These are phyloP conservation scores for Ceratosolen fusciceps DNA, from an alignment of 1,140 invertebrate genomes.

Conservation along the genomic window DNA sequence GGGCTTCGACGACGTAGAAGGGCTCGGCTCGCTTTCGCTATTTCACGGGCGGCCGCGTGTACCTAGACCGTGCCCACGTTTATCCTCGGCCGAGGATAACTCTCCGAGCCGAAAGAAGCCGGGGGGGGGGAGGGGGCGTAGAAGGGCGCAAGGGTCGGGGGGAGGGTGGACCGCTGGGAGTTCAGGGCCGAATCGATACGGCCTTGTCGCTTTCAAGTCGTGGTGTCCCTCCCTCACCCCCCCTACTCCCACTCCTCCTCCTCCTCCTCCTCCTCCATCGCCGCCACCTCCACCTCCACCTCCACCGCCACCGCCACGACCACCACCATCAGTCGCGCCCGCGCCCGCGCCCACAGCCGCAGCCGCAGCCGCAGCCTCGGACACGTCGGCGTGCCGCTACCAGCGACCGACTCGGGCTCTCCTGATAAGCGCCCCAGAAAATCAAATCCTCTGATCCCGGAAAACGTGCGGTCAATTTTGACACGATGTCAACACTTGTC, in stretches of 20 bases:
- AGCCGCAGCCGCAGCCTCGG: conserved; percentile 53
- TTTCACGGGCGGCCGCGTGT: neutral
- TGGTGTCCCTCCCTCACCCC: no score
- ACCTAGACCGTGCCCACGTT: neutral
- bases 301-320: no score
- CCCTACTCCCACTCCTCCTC: no score
- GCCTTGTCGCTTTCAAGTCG: conserved; percentile 60
- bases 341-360: no score
- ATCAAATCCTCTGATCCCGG: neutral
- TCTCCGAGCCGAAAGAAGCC: neutral
- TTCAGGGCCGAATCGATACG: conserved; percentile 71
- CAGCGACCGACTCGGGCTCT: neutral
- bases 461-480: conserved; percentile 10
- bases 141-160: neutral
- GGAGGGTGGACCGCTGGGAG: conserved; percentile 48
- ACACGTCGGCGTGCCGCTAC: conserved; percentile 30
- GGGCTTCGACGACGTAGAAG: no score
- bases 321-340: no score
- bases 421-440: conserved; percentile 12
- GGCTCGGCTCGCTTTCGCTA: neutral
- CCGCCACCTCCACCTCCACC: no score
- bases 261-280: no score
- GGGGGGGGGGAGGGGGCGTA: neutral
- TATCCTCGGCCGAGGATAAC: neutral
- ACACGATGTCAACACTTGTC: no score